Base-by-base conservation (phyloP, 2,797 vertebrate species). In the Cossypha niveicapilla region DNA sequence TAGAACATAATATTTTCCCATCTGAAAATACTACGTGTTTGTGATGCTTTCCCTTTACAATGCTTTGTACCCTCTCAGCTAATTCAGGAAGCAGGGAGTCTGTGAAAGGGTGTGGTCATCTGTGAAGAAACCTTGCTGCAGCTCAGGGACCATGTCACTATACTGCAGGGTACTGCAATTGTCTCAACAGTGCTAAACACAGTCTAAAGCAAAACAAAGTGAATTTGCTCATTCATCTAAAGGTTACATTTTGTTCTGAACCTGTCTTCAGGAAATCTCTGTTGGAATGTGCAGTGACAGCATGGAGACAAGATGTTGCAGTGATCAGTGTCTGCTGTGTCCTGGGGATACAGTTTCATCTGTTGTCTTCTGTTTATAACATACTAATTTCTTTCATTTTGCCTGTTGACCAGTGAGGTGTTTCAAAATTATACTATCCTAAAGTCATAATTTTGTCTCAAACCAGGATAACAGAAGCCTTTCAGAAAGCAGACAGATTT, bases 401-500 rank as follows among this genome's bases (percentile, higher is more conserved):
- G 23, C 30, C 54, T 62, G 16, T 61, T 58, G 25, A 58, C 47
- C 37, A 30, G 6, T 47, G 30, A 71, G 24, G 1, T 57, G n/a
- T 79, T 88, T 77, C 32, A 50, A 34, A 83, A n/a, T 5, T 0
- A 4, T 45, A 10, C 24, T 63, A 13, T 79, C 7, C 37, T 34
- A 5, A 84, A 76, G 28, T 54, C 2, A 8, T 53, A 25, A 45
- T 79, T 70, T 75, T 93, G 42, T 92, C 66, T 94, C 65, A 61
- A 82, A 94, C 56, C 96, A 99, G 99, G 99, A 98, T 99, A 95
- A 98, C 98, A 1, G 99, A 99, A 96, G 99, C 99, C 66, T 98
- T 99, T 92, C 95, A 99, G 77, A 98, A 99, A 96, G 99, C 99
- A 68, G 98, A 99, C 89, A 67, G 92, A 11, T 82, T 98, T 91